A percentile compares a stretch with the other conserved stretches of the same genome.
Conservation (phyloP, 30 jellyfish, hydroid and myxozoan species). For the Chrysaora quinquecirrha region DNA sequence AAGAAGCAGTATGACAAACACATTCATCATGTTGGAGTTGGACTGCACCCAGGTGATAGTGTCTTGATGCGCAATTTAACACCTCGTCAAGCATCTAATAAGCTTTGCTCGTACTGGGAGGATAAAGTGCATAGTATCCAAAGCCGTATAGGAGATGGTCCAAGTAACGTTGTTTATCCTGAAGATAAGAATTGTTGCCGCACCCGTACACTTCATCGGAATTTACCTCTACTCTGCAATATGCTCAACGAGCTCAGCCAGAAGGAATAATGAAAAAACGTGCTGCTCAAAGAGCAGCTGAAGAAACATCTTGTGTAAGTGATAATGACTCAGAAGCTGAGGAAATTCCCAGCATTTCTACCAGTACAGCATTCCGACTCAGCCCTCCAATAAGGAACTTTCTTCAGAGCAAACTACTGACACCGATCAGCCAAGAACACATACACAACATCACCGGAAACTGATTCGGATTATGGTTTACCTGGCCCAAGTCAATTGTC, state of each 20-base stretch:
- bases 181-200: background rate
- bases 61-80: conserved; percentile 22
- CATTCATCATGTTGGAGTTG: no score
- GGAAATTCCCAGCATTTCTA: conserved; percentile 14
- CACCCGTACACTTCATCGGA: conserved; percentile 9
- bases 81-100: background rate
- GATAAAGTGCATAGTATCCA: conserved; percentile 9
- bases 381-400: no score
- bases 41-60: no score
- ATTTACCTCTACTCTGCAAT: background rate
- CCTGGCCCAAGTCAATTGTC: no score
- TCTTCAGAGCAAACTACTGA: background rate
- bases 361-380: conserved; percentile 11
- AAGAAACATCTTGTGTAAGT: background rate
- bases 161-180: background rate
- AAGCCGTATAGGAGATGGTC: conserved; percentile 15
- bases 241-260: background rate
- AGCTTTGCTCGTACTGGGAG: conserved; percentile 29
- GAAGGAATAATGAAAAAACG: no score
- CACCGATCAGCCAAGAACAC: background rate
- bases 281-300: background rate
- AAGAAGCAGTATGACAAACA: conserved; percentile 13
- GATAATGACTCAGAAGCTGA: conserved; percentile 34
- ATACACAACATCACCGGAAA: no score
- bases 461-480: no score